Base-by-base conservation (phyloP, 1,140 invertebrate genomes). In the Panulirus ornatus region DNA sequence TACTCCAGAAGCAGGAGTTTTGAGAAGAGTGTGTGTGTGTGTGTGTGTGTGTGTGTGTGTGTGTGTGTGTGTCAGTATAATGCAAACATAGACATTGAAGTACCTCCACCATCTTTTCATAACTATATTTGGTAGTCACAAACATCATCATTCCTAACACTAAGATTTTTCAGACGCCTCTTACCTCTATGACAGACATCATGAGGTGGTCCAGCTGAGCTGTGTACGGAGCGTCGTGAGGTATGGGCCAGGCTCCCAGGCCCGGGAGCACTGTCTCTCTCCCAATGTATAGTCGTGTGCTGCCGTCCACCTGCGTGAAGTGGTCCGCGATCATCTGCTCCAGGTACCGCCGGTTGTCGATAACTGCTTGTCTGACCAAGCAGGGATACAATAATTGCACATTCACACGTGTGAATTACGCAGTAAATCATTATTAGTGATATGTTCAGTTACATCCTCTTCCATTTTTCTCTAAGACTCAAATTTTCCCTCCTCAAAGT, bases 241-340 rank as follows among this genome's bases (percentile, higher is more conserved):
- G 81, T 34, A 83, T 38, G 14, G 81, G 51, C 81, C 81, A 83
- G 36, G 51, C 81, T 16, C 36, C 42, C 16, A 63, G 51, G 14
- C 51, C 51, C 11, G 81, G 81, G 1, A 83, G 51, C 11, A 83
- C 19, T 3, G 51, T 42, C 38, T 83, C 47, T 2, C 81, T 30
- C 16, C 81, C 81, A 8, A 83, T 42, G 38, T 83, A 83, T 30
- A 83, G 36, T n/a, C 36, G 54, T n/a, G 51, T 66, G 6, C 36
- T 27, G 11, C 81, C 81, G 54, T 66, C 51, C 0, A 6, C 54
- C 22, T 66, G 27, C 54, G 81, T 83, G 54, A 83, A 83, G 22
- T 83, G 81, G 19, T 83, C 58, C 19, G 81, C 81, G 42, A 83
- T 83, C 51, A 63, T 34, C 8, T 66, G 81, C 19, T 83, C 81